These are phyloP conservation scores for Anser brachyrhynchus DNA, from an alignment of 2,113 vertebrate species.

Conservation along the genomic window DNA sequence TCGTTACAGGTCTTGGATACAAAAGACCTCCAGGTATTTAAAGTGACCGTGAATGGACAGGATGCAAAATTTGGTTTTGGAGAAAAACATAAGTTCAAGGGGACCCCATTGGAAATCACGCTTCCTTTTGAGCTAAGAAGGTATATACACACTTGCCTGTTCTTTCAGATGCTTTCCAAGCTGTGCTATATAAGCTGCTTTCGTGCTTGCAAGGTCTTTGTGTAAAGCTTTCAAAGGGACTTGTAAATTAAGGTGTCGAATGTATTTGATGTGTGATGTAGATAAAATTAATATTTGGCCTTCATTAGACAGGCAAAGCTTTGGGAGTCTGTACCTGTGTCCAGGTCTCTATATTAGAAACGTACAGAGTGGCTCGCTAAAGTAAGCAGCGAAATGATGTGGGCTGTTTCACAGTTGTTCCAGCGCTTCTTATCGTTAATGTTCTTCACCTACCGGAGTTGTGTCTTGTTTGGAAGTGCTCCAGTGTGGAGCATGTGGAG, in stretches of 20 bases:
- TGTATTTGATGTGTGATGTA: not conserved
- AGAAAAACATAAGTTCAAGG: constrained; percentile 88
- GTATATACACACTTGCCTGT: constrained; percentile 65
- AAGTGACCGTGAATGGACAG: constrained; percentile 86
- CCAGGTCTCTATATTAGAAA: not conserved
- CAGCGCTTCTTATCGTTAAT: not conserved
- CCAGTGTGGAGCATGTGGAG: rapidly evolving
- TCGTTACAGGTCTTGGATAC: constrained; percentile 89
- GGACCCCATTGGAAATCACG: constrained; percentile 85
- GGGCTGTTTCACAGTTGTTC: not conserved
- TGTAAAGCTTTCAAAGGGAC: not conserved
- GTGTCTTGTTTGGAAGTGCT: not conserved
- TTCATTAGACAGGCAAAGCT: not conserved
- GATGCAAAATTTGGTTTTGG: constrained; percentile 84
- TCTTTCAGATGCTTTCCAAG: not conserved
- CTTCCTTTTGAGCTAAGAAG: constrained; percentile 89
- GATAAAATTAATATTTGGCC: not conserved
- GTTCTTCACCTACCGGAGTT: not conserved
- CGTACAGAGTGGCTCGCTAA: not conserved
- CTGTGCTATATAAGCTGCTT: not conserved
- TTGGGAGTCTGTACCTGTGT: not conserved
- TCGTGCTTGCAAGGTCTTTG: not conserved
- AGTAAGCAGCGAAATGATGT: rapidly evolving
- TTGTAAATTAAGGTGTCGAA: not conserved
- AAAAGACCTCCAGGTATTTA: constrained; percentile 84